Evolutionary conservation across 2,113 vertebrate species (phyloP).

Genomic region (Calidris pugnax): DNA sequence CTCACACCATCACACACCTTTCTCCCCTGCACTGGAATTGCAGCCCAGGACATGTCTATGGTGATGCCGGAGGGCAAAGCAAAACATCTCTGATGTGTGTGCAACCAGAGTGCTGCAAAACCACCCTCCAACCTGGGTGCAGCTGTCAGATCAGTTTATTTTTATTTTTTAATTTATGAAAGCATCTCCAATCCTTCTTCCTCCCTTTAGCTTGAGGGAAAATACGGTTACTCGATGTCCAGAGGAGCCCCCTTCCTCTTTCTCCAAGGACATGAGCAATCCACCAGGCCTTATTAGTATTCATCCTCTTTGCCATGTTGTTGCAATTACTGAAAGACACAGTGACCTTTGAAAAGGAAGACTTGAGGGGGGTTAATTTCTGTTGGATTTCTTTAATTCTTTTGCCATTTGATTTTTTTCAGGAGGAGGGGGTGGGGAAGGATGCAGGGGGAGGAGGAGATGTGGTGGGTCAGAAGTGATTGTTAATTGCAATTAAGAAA

Average conservation of each 20-base stretch:
- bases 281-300: slow-evolving; percentile 64
- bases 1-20: not conserved
- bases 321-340: slow-evolving; percentile 71
- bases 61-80: not conserved
- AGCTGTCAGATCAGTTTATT: not conserved
- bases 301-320: slow-evolving; percentile 62
- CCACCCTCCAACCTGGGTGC: not conserved
- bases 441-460: slow-evolving; percentile 27
- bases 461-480: slow-evolving; percentile 64
- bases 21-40: not conserved
- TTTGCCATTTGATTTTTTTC: slow-evolving; percentile 59
- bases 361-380: slow-evolving; percentile 45
- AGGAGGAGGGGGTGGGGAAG: not conserved
- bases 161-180: not conserved
- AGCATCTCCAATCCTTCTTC: not conserved
- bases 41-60: accelerated
- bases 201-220: slow-evolving; percentile 16
- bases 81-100: not conserved
- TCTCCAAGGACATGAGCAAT: slow-evolving; percentile 53
- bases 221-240: slow-evolving; percentile 26
- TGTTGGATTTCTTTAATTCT: slow-evolving; percentile 55
- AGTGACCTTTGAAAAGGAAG: slow-evolving; percentile 68
- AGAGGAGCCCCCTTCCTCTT: not conserved
- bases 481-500: slow-evolving; percentile 71
- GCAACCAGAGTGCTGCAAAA: not conserved